These are phyloP conservation scores for Mallotus villosus DNA, from an alignment of 2,797 vertebrate species.

Conservation along the genomic window DNA sequence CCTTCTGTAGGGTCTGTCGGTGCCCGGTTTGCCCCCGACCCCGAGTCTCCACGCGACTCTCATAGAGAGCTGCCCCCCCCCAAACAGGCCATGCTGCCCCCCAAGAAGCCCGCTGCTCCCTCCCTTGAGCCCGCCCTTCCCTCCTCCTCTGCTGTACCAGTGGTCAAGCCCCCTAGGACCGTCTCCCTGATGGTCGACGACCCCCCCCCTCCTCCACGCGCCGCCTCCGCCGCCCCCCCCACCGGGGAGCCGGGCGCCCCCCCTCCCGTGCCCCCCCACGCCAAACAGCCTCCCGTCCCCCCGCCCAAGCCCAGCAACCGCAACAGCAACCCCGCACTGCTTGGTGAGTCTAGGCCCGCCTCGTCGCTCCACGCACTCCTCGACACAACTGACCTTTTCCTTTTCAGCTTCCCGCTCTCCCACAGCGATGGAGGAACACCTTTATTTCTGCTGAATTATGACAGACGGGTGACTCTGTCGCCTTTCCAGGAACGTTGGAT, in stretches of 20 bases:
- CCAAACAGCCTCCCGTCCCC: conserved; percentile 88
- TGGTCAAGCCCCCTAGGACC: conserved; percentile 72
- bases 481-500: not conserved
- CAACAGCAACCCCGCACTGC: conserved; percentile 82
- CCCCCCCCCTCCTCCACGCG: conserved; percentile 12
- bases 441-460: no score
- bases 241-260: conserved; percentile 39
- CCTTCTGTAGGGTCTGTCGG: conserved; percentile 74
- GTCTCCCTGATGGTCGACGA: conserved; percentile 66
- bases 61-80: conserved; percentile 54
- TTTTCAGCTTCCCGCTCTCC: not conserved
- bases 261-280: conserved; percentile 63
- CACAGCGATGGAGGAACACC: not conserved
- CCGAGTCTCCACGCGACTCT: conserved; percentile 54
- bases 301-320: conserved; percentile 92
- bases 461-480: not conserved
- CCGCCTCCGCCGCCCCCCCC: not conserved
- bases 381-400: not conserved
- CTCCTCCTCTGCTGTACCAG: conserved; percentile 49
- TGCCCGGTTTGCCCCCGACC: conserved; percentile 68
- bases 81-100: conserved; percentile 86
- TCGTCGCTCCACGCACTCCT: not conserved
- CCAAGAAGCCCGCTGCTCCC: conserved; percentile 76
- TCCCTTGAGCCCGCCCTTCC: conserved; percentile 62
- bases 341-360: conserved; percentile 77